Evolutionary conservation across 2,113 vertebrate species (phyloP).

Genomic region (Poeciliopsis occidentalis): DNA sequence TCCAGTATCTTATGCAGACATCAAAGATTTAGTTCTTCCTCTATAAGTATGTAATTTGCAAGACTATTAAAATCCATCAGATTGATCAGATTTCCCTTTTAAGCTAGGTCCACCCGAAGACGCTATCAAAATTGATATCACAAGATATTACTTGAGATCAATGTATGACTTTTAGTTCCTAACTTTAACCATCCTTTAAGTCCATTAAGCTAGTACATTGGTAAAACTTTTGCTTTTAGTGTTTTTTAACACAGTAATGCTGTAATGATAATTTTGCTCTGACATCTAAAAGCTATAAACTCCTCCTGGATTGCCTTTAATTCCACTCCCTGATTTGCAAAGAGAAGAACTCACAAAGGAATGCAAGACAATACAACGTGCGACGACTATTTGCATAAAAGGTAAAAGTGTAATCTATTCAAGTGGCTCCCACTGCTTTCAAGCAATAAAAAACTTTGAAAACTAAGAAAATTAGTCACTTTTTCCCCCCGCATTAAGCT

Average conservation of each 20-base stretch:
- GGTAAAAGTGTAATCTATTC: neutral
- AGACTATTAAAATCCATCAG: neutral
- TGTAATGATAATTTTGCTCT: neutral
- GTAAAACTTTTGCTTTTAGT: neutral
- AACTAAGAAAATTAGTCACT: neutral
- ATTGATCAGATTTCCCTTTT: neutral
- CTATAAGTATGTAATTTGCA: neutral
- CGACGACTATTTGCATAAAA: neutral
- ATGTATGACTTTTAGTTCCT: too few relatives aligned
- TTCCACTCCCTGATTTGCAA: neutral
- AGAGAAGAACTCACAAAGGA: neutral
- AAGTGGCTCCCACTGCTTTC: neutral
- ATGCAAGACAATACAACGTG: neutral
- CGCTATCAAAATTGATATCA: neutral
- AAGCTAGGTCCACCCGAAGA: neutral
- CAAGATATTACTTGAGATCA: too few relatives aligned
- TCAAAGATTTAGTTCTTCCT: neutral
- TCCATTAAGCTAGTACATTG: neutral
- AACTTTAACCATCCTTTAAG: neutral
- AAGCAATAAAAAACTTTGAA: neutral
- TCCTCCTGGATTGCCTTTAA: neutral
- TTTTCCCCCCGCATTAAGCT: slow-evolving; percentile 7
- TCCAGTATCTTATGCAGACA: too few relatives aligned
- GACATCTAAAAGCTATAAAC: neutral
- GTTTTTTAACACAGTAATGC: neutral